Evolutionary conservation across 2,888 invertebrate genomes (phyloP).

Genomic region (Microctonus brassicae): DNA sequence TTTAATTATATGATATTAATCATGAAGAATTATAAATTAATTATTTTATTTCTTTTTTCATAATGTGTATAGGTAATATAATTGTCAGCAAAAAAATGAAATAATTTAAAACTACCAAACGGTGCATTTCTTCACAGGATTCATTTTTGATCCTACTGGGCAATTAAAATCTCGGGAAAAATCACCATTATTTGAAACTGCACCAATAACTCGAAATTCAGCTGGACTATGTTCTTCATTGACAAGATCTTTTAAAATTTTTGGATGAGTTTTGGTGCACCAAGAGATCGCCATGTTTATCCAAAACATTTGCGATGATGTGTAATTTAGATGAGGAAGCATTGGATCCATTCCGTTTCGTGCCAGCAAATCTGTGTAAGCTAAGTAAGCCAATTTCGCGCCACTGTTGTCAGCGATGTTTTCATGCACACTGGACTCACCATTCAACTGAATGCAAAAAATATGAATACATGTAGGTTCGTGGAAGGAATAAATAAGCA

Average conservation of each 20-base stretch:
- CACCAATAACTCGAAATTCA: conserved; percentile 74
- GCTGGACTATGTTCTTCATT: conserved; percentile 83
- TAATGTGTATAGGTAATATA: no score
- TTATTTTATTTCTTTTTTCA: no score
- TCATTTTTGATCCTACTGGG: conserved; percentile 73
- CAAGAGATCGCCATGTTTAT: conserved; percentile 74
- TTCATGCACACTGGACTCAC: neutral
- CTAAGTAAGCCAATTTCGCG: neutral
- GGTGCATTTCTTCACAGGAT: conserved; percentile 73
- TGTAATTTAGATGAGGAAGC: conserved; percentile 80
- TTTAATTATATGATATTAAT: no score
- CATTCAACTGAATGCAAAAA: conserved; percentile 13
- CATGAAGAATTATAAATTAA: no score
- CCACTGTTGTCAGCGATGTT: conserved; percentile 29
- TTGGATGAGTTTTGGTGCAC: conserved; percentile 74
- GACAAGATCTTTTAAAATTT: conserved; percentile 81
- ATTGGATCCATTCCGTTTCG: conserved; percentile 76
- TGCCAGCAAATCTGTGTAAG: conserved; percentile 74
- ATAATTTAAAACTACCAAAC: conserved; percentile 55
- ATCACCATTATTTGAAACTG: conserved; percentile 73
- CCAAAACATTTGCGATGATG: conserved; percentile 78
- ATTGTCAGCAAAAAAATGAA: no score
- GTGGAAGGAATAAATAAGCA: neutral
- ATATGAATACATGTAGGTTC: neutral
- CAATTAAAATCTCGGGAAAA: conserved; percentile 76